Evolutionary conservation across 2,888 invertebrate genomes (phyloP).

Genomic region (Sinentomon sp.): DNA sequence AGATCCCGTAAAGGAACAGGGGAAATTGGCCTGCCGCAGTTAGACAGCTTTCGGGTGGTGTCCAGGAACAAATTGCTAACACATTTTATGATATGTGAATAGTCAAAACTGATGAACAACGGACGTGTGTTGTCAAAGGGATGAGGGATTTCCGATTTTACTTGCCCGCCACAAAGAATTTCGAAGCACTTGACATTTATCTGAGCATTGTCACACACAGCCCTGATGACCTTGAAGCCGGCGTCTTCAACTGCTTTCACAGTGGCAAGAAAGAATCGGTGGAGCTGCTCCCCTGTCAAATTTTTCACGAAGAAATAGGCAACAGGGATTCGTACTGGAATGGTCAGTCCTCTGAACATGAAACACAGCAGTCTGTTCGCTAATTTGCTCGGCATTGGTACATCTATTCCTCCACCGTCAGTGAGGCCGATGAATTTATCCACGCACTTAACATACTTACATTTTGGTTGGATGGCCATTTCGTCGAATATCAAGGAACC

Average conservation of each 20-base stretch:
- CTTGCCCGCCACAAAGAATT: background rate
- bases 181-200: conserved; percentile 1
- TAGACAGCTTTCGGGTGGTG: background rate
- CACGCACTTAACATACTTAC: background rate
- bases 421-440: background rate
- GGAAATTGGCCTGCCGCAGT: background rate
- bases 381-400: too few relatives aligned
- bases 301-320: background rate
- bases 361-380: conserved; percentile 2
- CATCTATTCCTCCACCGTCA: too few relatives aligned
- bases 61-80: background rate
- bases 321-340: background rate
- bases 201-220: background rate
- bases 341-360: background rate
- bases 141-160: background rate
- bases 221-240: background rate
- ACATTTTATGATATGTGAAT: conserved; percentile 1
- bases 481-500: background rate
- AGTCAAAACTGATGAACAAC: background rate
- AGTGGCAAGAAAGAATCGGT: background rate
- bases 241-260: background rate
- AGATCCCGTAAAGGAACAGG: background rate
- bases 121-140: background rate
- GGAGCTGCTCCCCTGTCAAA: background rate
- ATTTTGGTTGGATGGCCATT: background rate